Evolutionary conservation across 1,140 invertebrate species (phyloP).

Genomic region (Cotesia typhae): DNA sequence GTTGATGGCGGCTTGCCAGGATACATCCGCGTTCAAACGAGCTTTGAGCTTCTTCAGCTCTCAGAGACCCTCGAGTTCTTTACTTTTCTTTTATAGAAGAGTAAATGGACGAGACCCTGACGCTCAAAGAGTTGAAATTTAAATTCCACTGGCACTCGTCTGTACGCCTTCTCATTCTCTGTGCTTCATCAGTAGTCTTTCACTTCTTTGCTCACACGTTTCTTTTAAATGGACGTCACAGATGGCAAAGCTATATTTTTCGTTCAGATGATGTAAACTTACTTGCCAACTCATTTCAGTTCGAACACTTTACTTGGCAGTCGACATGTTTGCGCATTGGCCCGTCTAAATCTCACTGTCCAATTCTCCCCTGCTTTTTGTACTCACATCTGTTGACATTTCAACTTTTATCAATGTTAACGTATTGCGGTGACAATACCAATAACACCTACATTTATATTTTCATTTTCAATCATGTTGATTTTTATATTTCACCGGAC

Average conservation of each 20-base stretch:
- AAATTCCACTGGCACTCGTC: constrained; percentile 35
- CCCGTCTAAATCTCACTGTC: constrained; percentile 21
- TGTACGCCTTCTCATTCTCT: constrained; percentile 15
- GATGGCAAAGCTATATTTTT: constrained; percentile 33
- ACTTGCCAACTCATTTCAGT: constrained; percentile 20
- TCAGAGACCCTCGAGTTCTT: constrained; percentile 35
- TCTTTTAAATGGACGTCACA: constrained; percentile 39
- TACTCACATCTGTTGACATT: background rate
- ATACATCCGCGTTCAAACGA: constrained; percentile 30
- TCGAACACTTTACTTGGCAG: constrained; percentile 24
- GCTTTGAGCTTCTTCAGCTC: constrained; percentile 22
- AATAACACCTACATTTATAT: too few species aligned
- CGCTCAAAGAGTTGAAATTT: constrained; percentile 41
- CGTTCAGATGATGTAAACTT: constrained; percentile 39
- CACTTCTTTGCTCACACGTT: constrained; percentile 17
- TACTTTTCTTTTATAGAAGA: constrained; percentile 41
- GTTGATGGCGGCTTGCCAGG: constrained; percentile 36
- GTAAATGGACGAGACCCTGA: constrained; percentile 38
- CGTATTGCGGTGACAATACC: too few species aligned
- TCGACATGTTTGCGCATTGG: constrained; percentile 28
- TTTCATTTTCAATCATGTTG: too few species aligned
- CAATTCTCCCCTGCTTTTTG: background rate
- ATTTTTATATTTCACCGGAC: too few species aligned
- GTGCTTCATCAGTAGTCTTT: constrained; percentile 26
- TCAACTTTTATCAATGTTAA: too few species aligned